A percentile compares a stretch with the other conserved stretches of the same genome.
Conservation (phyloP, 2,797 vertebrate genomes). For the Australoheros facetus region DNA sequence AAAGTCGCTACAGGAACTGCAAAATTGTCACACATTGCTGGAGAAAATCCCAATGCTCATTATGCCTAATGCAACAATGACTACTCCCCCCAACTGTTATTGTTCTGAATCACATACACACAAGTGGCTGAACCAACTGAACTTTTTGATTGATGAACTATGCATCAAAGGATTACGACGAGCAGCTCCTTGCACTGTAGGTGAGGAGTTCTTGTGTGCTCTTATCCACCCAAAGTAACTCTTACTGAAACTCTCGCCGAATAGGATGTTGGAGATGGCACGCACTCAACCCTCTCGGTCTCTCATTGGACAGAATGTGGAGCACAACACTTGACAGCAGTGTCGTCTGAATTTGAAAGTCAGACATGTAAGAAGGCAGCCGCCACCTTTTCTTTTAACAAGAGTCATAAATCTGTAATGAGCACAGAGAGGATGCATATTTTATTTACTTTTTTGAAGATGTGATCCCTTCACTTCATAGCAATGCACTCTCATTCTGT, state of each 20-base stretch:
- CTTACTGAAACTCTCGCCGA: constrained; percentile 52
- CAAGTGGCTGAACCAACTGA: constrained; percentile 70
- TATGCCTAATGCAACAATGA: constrained; percentile 70
- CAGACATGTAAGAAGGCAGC: constrained; percentile 75
- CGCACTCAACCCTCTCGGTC: constrained; percentile 56
- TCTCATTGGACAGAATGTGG: constrained; percentile 82
- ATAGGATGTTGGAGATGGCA: constrained; percentile 55
- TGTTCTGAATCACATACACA: constrained; percentile 69
- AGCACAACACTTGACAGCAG: constrained; percentile 80
- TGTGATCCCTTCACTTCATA: constrained; percentile 76
- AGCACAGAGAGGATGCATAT: constrained; percentile 81
- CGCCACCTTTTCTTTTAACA: constrained; percentile 82
- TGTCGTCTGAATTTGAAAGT: constrained; percentile 77
- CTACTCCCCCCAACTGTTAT: constrained; percentile 66
- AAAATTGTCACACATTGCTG: constrained; percentile 56
- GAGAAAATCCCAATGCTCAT: constrained; percentile 73
- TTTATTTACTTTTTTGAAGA: constrained; percentile 82
- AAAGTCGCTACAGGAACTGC: constrained; percentile 63
- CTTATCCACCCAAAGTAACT: constrained; percentile 67
- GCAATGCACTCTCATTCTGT: constrained; percentile 66
- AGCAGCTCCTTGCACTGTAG: constrained; percentile 65
- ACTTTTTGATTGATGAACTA: constrained; percentile 78
- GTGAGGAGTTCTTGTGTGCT: constrained; percentile 68
- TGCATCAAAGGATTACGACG: constrained; percentile 69
- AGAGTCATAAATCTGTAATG: constrained; percentile 84